Evolutionary conservation across 2,113 vertebrate genomes (phyloP).

Genomic region (Syngnathus floridae): DNA sequence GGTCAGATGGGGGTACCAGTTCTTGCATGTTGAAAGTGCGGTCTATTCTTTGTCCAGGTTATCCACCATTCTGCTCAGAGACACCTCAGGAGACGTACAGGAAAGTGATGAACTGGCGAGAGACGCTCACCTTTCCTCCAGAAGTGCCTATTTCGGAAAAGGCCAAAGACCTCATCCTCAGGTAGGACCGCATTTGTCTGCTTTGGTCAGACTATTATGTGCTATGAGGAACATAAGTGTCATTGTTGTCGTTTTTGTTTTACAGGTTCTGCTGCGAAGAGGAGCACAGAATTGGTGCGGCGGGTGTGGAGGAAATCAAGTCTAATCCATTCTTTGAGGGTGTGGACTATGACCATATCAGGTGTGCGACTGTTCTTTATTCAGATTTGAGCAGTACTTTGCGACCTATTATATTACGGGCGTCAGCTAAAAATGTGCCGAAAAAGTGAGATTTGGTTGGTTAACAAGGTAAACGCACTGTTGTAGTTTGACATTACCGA

Average conservation of each 20-base stretch:
- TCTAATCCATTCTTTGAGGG: conserved; percentile 94
- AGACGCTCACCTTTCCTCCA: conserved; percentile 91
- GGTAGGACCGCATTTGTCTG: conserved; percentile 61
- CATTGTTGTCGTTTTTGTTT: neutral
- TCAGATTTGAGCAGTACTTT: neutral
- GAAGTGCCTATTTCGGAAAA: conserved; percentile 97
- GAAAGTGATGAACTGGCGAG: conserved; percentile 99
- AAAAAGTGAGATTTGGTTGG: neutral
- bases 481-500: neutral
- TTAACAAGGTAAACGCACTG: neutral
- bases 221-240: no score
- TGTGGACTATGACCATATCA: conserved; percentile 98
- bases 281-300: conserved; percentile 88
- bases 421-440: neutral
- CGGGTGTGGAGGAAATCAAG: conserved; percentile 92
- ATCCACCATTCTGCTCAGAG: conserved; percentile 97
- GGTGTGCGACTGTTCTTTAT: conserved; percentile 54
- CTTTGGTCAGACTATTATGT: neutral
- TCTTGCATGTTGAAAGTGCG: neutral
- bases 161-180: conserved; percentile 96
- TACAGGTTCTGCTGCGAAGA: conserved; percentile 96
- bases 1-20: neutral
- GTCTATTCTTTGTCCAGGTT: conserved; percentile 70
- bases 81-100: conserved; percentile 97
- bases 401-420: no score